Percentiles rank a stretch among this genome's conserved stretches.
These are phyloP conservation scores for Chroicocephalus ridibundus DNA, from an alignment of 2,113 vertebrate genomes.

Conservation along the genomic window DNA sequence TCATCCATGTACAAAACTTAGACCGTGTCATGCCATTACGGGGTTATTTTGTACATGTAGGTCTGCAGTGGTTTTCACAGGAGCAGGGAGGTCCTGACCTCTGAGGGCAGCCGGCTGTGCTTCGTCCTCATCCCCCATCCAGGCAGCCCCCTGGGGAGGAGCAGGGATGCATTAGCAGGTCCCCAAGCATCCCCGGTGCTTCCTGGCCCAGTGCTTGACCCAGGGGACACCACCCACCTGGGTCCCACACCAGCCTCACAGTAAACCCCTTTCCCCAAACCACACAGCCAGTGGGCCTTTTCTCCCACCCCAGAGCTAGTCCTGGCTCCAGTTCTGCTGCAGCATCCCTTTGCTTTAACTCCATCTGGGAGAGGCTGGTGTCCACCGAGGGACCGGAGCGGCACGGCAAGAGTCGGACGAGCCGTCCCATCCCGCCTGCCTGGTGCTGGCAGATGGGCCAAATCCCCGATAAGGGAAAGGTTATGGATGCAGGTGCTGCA, in stretches of 20 bases:
- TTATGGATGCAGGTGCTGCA: rapidly evolving
- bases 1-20: neutral
- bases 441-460: neutral
- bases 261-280: neutral
- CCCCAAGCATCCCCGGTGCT: neutral
- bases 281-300: rapidly evolving
- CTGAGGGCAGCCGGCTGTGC: rapidly evolving
- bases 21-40: rapidly evolving
- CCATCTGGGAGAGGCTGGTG: neutral
- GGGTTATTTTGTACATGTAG: rapidly evolving
- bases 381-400: rapidly evolving
- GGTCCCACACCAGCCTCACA: neutral
- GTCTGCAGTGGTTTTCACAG: neutral
- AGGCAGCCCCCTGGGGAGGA: neutral
- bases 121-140: neutral
- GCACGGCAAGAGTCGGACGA: rapidly evolving
- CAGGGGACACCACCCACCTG: rapidly evolving
- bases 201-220: neutral
- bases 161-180: too few relatives aligned
- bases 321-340: neutral
- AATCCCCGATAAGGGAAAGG: neutral
- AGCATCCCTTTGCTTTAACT: neutral
- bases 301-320: neutral
- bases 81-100: neutral
- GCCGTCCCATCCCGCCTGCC: neutral